Percentiles rank a stretch among this genome's conserved stretches.
These are phyloP conservation scores for Cryptomyrus ogoouensis DNA, from an alignment of 2,113 vertebrate genomes.

Conservation along the genomic window DNA sequence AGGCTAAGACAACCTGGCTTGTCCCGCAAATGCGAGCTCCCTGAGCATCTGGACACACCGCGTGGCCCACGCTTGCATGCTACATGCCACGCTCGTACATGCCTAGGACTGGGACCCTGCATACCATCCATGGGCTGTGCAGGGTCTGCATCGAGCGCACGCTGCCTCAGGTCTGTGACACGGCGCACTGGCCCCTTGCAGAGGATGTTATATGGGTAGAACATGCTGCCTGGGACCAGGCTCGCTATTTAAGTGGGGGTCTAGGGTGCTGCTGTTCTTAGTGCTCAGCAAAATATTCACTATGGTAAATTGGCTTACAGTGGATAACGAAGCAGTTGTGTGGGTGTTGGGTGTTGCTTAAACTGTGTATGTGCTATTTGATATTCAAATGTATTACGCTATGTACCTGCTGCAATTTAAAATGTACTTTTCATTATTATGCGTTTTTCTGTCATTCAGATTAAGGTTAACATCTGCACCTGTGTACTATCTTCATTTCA, in stretches of 20 bases:
- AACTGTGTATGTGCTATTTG: neutral
- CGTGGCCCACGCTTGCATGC: slow-evolving; percentile 37
- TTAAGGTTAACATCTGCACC: neutral
- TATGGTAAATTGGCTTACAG: neutral
- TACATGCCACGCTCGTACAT: slow-evolving; percentile 20
- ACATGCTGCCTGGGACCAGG: neutral
- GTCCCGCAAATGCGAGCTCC: neutral
- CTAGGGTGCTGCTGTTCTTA: neutral
- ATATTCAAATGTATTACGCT: neutral
- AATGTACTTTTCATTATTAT: neutral
- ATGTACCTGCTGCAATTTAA: neutral
- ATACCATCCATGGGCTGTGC: slow-evolving; percentile 81
- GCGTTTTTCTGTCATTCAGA: neutral
- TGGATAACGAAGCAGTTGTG: neutral
- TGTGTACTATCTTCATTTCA: no score
- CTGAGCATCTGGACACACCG: slow-evolving; percentile 33
- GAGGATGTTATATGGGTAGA: neutral
- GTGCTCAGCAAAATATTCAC: neutral
- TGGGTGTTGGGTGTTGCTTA: neutral
- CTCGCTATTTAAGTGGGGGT: neutral
- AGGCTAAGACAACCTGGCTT: slow-evolving; percentile 22
- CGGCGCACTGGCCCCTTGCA: neutral
- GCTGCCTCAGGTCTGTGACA: slow-evolving; percentile 71
- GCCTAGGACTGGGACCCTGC: slow-evolving; percentile 60
- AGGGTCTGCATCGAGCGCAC: slow-evolving; percentile 77